A percentile compares a stretch with the other conserved stretches of the same genome.
phyloP scores from a whole-genome alignment of 2,888 invertebrate species.

The Spatulosminthurus flaviceps region DNA sequence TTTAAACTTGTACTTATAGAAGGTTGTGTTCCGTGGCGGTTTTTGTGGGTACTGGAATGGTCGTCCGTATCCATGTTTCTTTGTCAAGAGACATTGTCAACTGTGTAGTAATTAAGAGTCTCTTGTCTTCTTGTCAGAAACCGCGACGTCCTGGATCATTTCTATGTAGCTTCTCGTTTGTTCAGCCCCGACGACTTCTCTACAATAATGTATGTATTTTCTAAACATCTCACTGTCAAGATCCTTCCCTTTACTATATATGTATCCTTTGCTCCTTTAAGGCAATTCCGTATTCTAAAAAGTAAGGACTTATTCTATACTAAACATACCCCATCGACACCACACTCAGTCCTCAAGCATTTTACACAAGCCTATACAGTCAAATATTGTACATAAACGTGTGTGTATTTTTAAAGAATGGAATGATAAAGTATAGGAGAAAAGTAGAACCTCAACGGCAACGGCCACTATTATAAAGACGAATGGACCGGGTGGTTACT shows the following conservation, averaged over 20 bases:
- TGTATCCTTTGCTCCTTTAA: not conserved
- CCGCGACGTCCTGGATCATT: slow-evolving; percentile 14
- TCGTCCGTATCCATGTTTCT: slow-evolving; percentile 28
- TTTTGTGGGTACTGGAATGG: slow-evolving; percentile 11
- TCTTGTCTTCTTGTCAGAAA: not conserved
- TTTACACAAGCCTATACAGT: too few species aligned
- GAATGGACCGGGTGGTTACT: too few species aligned
- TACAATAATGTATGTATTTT: not conserved
- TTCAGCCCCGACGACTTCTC: slow-evolving; percentile 9
- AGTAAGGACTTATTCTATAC: too few species aligned
- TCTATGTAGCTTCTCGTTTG: slow-evolving; percentile 18
- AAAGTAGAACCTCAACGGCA: too few species aligned
- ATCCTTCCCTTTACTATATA: slow-evolving; percentile 9
- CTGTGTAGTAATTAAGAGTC: slow-evolving; percentile 28
- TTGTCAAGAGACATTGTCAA: slow-evolving; percentile 30
- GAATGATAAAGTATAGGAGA: too few species aligned
- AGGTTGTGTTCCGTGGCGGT: slow-evolving; percentile 13
- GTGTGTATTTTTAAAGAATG: too few species aligned
- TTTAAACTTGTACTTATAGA: not conserved
- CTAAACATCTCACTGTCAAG: slow-evolving; percentile 1
- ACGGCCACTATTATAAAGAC: too few species aligned
- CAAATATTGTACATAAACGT: too few species aligned
- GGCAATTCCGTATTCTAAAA: too few species aligned
- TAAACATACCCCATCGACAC: too few species aligned
- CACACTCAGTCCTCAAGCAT: too few species aligned